Base-by-base conservation (phyloP, 2,888 invertebrate genomes). In the Calliscelio sp. region DNA sequence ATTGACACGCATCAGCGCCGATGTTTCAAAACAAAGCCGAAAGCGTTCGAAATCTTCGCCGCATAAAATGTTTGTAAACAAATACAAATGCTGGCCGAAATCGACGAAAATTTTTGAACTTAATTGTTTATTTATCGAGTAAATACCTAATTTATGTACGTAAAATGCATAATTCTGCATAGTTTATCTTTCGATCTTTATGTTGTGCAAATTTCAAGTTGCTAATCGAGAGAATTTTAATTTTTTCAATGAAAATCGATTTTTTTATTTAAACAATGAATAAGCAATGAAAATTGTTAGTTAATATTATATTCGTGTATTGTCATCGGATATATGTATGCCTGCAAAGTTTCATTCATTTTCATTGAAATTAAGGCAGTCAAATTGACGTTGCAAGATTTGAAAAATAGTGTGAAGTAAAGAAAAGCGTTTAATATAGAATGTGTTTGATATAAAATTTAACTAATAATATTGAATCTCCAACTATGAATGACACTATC, bases 11-110 rank as follows among this genome's bases (percentile, higher is more conserved):
- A 63, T 57, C 57, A 57, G 57, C 57, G 35, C 35, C 35, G 35
- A 57, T 57, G 57, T 57, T 57, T 57, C 35, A 63, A 63, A 44
- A 63, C 63, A 63, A 63, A 63, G 44, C 61, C 61, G 44, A 61
- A 41, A 61, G 61, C 44, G 61, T 61, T 61, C 41, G 61, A 61
- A 61, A 61, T 61, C 41, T 61, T 38, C 59, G 35, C 20, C 20
- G 59, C 59, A 20, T 35, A 59, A 14, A 35, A 35, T 35, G 59
- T 59, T n/a, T n/a, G n/a, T n/a, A n/a, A n/a, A n/a, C 8, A 18
- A 49, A 49, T 49, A 49, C 49, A 49, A 49, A 49, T 49, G 49
- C 55, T 28, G 55, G 55, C 28, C 55, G 55, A 8, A 55, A 55
- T 55, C 55, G 55, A 20, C 32, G 35, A 57, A 57, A 32, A 35